Evolutionary conservation across 2,797 vertebrate species (phyloP).

Genomic region (Chrosomus eos): DNA sequence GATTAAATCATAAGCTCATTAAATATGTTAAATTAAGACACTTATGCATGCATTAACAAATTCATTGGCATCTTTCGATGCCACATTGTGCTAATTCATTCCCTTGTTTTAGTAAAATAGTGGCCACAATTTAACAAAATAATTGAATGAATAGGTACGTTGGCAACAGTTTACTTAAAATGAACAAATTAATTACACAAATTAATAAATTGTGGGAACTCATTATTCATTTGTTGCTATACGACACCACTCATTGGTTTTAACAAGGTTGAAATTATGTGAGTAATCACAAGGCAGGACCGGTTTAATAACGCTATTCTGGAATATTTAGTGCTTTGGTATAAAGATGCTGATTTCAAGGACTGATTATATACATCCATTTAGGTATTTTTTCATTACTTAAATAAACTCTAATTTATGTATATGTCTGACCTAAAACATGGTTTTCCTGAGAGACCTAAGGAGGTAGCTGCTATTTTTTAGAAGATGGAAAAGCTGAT

Average conservation of each 20-base stretch:
- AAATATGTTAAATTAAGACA: too few species aligned
- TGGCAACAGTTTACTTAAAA: too few species aligned
- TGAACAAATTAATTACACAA: not conserved
- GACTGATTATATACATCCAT: constrained; percentile 62
- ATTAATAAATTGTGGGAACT: not conserved
- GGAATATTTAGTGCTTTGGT: not conserved
- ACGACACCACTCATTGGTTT: not conserved
- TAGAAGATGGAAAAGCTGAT: constrained; percentile 26
- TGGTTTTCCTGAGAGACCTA: constrained; percentile 31
- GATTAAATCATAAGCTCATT: too few species aligned
- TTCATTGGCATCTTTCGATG: not conserved
- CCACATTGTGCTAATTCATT: not conserved
- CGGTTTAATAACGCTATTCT: not conserved
- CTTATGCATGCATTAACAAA: too few species aligned
- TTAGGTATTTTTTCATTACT: constrained; percentile 58
- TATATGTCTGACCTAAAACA: constrained; percentile 52
- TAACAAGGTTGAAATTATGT: not conserved
- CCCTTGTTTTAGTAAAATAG: not conserved
- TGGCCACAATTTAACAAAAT: not conserved
- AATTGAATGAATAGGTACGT: too few species aligned
- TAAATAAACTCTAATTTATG: constrained; percentile 39
- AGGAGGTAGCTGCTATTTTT: not conserved
- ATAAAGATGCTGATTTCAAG: constrained; percentile 61
- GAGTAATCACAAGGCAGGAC: not conserved
- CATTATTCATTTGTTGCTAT: too few species aligned